Evolutionary conservation across 2,113 vertebrate species (phyloP).

Genomic region (Turnix velox): DNA sequence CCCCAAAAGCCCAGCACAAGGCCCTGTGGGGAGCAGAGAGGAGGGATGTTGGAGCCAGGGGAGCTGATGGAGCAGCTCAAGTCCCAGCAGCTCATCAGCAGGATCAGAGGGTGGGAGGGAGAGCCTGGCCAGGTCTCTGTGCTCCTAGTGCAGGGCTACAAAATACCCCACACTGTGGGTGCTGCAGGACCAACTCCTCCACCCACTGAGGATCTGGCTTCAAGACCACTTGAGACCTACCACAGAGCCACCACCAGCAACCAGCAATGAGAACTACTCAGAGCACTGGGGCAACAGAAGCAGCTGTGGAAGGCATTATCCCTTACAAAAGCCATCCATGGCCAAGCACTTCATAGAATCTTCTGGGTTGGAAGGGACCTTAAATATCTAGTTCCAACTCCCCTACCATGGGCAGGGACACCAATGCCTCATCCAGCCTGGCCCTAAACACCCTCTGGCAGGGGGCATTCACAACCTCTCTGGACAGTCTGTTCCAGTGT

Average conservation of each 20-base stretch:
- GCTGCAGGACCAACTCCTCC: background rate
- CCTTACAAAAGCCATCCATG: background rate
- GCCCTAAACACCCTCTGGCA: no score
- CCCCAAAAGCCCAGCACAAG: background rate
- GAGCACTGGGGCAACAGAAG: fast-evolving
- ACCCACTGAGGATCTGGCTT: background rate
- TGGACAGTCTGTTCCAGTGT: no score
- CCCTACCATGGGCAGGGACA: no score
- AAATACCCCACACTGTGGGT: fast-evolving
- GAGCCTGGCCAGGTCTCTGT: background rate
- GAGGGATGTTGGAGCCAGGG: no score
- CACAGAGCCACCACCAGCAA: background rate
- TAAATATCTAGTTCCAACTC: no score
- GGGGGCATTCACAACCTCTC: no score
- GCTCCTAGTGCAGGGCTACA: background rate
- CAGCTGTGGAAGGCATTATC: fast-evolving
- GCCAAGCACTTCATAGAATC: background rate
- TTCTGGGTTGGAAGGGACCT: no score
- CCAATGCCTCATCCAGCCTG: no score
- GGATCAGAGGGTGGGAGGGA: fast-evolving
- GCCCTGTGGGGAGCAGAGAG: fast-evolving
- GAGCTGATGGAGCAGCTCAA: background rate
- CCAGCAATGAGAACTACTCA: background rate
- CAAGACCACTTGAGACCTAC: background rate
- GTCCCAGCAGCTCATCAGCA: background rate